Evolutionary conservation across 2,888 invertebrate genomes (phyloP).

Genomic region (Lingula anatina): DNA sequence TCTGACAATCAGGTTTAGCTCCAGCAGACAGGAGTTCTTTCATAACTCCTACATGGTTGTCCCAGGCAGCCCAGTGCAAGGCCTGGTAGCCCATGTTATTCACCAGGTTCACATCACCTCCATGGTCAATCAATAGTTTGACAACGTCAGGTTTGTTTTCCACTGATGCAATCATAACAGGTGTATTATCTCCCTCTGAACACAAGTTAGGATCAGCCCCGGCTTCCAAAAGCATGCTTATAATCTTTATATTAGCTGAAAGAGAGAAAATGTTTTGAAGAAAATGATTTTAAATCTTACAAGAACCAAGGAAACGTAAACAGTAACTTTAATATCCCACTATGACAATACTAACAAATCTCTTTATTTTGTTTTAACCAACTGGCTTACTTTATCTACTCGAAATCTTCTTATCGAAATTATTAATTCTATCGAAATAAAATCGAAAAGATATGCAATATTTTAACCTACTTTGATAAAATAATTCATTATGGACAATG

Average conservation of each 20-base stretch:
- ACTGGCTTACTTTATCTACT: no score
- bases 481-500: no score
- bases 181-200: constrained; percentile 15
- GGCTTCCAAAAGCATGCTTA: constrained; percentile 21
- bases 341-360: no score
- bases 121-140: constrained; percentile 20
- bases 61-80: constrained; percentile 40
- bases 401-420: no score
- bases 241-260: constrained; percentile 20
- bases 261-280: constrained; percentile 5
- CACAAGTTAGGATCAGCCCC: constrained; percentile 28
- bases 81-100: constrained; percentile 29
- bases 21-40: constrained; percentile 21
- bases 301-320: no score
- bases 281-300: no score
- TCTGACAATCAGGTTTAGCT: constrained; percentile 22
- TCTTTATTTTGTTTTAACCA: no score
- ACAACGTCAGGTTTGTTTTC: constrained; percentile 20
- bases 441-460: no score
- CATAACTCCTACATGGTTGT: constrained; percentile 24
- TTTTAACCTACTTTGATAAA: no score
- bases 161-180: constrained; percentile 28
- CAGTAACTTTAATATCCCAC: no score
- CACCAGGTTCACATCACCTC: constrained; percentile 18
- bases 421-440: no score